Percentiles rank a stretch among this genome's conserved stretches.
Conservation (phyloP, 2,113 vertebrate genomes). For the Podilymbus podiceps region DNA sequence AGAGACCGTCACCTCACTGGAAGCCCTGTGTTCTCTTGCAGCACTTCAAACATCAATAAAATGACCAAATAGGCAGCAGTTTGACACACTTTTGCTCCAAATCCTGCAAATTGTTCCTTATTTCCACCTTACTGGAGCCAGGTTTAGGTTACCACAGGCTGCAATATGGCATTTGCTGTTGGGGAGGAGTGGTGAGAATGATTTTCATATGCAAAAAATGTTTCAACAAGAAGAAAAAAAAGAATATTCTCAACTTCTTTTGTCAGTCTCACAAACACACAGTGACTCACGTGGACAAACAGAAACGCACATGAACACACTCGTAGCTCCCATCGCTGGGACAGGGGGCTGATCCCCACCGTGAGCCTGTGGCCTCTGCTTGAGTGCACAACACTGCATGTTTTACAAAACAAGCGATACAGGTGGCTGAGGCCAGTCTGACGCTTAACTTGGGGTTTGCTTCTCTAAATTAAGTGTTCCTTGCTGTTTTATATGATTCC, state of each 20-base stretch:
- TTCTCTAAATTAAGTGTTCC: background rate
- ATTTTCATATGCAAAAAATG: background rate
- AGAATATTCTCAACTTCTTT: background rate
- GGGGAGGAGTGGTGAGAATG: background rate
- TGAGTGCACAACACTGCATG: fast-evolving
- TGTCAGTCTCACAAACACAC: background rate
- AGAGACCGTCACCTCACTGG: fast-evolving
- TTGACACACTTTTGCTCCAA: background rate
- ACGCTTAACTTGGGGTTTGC: background rate
- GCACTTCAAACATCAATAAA: background rate
- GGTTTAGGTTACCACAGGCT: background rate
- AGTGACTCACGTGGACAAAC: background rate
- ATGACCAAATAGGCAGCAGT: too few relatives aligned
- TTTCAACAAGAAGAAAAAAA: background rate
- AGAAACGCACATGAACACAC: fast-evolving
- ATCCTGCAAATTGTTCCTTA: background rate
- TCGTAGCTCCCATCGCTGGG: fast-evolving
- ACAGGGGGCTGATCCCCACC: background rate
- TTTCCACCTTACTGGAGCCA: background rate
- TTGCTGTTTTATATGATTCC: background rate
- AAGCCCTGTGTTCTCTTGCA: background rate
- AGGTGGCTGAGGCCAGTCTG: background rate
- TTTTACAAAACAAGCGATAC: fast-evolving
- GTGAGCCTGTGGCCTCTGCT: background rate
- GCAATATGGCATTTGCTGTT: background rate